phyloP scores from a whole-genome alignment of 2,797 vertebrate species.

The Tolypeutes matacus region DNA sequence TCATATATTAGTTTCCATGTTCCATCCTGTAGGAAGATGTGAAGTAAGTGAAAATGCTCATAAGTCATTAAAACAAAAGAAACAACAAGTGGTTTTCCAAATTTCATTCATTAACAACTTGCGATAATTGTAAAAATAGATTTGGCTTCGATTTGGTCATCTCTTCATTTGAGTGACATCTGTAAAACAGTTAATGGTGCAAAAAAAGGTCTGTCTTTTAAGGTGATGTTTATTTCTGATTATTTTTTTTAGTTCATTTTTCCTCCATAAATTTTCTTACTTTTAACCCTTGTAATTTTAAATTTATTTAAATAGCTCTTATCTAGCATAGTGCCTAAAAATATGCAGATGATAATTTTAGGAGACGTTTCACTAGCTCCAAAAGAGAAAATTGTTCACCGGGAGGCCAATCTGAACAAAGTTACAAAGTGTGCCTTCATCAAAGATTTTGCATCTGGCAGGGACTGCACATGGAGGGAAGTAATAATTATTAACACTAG shows the following conservation, averaged over 20 bases:
- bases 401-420: neutral
- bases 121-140: neutral
- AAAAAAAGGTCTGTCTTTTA: conserved; percentile 9
- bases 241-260: conserved; percentile 54
- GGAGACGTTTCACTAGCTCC: neutral
- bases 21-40: neutral
- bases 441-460: neutral
- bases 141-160: neutral
- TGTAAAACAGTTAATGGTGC: neutral
- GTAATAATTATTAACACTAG: neutral
- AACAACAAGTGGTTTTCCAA: neutral
- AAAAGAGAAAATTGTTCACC: conserved; percentile 8
- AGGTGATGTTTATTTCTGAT: neutral
- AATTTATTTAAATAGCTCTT: conserved; percentile 12
- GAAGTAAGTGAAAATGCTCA: neutral
- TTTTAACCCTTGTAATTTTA: conserved; percentile 23
- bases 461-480: neutral
- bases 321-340: neutral
- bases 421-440: neutral
- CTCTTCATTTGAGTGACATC: neutral
- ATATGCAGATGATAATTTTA: neutral
- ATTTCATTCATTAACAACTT: neutral
- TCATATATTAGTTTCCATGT: neutral
- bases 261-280: neutral
- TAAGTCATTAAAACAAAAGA: neutral